Evolutionary conservation across 2,113 vertebrate genomes (phyloP).

Genomic region (Lutjanus erythropterus): DNA sequence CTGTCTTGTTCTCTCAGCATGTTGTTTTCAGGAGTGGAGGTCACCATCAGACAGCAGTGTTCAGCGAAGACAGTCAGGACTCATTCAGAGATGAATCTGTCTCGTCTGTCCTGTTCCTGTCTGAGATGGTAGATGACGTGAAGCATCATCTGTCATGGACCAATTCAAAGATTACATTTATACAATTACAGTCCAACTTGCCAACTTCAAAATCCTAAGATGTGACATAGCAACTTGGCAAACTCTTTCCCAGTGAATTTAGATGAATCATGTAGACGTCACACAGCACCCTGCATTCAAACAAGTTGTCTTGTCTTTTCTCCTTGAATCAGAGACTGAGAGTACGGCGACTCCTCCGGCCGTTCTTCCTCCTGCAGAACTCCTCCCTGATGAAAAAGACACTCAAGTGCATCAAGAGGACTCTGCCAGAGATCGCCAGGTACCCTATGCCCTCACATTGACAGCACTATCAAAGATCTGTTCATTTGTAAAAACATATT

Average conservation of each 20-base stretch:
- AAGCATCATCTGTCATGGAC: too few relatives aligned
- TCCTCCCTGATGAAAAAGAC: conserved; percentile 99
- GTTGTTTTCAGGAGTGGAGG: neutral
- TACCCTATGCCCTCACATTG: conserved; percentile 54
- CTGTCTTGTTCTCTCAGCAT: too few relatives aligned
- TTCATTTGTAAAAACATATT: neutral
- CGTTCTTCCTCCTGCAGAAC: conserved; percentile 97
- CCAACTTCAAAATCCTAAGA: neutral
- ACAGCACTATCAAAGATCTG: neutral
- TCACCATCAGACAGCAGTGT: too few relatives aligned
- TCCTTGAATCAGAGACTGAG: conserved; percentile 85
- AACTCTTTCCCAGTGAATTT: neutral
- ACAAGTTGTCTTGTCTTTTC: neutral
- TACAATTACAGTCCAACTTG: neutral
- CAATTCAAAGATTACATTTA: neutral
- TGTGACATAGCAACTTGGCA: neutral
- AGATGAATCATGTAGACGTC: neutral
- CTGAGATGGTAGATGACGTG: neutral
- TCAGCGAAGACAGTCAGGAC: neutral
- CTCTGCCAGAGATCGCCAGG: conserved; percentile 95
- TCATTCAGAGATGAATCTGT: neutral
- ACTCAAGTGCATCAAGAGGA: conserved; percentile 93
- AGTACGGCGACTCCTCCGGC: conserved; percentile 90
- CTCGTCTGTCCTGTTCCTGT: neutral
- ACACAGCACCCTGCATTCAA: neutral